phyloP scores from a whole-genome alignment of 2,797 vertebrate species.

The Enteromius viviparus region DNA sequence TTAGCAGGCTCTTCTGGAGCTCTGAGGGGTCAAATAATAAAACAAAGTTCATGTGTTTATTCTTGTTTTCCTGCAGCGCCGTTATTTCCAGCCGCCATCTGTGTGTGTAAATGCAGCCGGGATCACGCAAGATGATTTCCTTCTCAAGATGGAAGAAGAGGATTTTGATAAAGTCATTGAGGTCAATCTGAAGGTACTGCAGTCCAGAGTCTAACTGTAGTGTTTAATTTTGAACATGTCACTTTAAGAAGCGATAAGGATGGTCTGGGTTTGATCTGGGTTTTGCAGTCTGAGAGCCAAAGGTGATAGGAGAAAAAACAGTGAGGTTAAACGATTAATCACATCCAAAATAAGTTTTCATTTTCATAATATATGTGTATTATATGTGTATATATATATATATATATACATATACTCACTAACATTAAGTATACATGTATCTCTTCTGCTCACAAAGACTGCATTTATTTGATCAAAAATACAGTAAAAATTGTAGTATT shows the following conservation, averaged over 20 bases:
- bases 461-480: neutral
- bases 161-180: conserved; percentile 83
- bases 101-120: conserved; percentile 86
- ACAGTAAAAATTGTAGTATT: neutral
- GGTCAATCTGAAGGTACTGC: conserved; percentile 87
- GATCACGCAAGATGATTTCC: conserved; percentile 84
- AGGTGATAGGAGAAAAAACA: neutral
- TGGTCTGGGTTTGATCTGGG: neutral
- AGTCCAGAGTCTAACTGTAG: neutral
- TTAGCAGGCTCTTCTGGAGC: neutral
- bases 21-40: neutral
- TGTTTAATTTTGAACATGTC: neutral
- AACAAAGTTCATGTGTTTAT: neutral
- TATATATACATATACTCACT: no score
- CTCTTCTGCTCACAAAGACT: no score
- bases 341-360: no score
- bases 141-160: conserved; percentile 83
- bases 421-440: no score
- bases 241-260: neutral
- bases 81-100: conserved; percentile 82
- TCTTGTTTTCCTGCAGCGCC: conserved; percentile 68
- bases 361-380: no score
- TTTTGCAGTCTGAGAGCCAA: no score
- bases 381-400: no score
- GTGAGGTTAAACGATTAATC: no score